Percentiles rank a stretch among this genome's conserved stretches.
Evolutionary conservation across 2,113 vertebrate species (phyloP).

Genomic region (Zosterops japonicus): DNA sequence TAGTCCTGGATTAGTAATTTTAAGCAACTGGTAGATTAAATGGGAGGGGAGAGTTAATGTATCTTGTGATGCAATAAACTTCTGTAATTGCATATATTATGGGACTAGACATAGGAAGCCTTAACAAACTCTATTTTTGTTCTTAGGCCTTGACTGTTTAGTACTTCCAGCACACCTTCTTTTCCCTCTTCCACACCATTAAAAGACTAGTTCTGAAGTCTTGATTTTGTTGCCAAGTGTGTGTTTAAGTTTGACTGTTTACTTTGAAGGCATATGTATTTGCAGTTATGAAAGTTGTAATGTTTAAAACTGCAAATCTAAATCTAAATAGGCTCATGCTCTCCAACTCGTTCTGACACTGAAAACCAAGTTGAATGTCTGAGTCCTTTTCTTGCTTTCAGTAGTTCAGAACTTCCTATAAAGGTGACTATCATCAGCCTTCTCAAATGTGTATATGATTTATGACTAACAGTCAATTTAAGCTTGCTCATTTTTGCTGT

Average conservation of each 20-base stretch:
- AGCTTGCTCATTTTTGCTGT: background rate
- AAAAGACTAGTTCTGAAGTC: background rate
- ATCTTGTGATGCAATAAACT: background rate
- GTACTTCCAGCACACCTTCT: background rate
- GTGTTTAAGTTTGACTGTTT: background rate
- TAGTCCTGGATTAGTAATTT: background rate
- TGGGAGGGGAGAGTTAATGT: background rate
- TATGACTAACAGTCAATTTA: background rate
- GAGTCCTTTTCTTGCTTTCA: background rate
- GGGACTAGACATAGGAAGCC: background rate
- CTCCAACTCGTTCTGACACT: background rate
- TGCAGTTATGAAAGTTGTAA: background rate
- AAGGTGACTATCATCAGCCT: rapidly evolving
- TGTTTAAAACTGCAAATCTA: background rate
- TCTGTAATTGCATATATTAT: background rate
- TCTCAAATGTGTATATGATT: background rate
- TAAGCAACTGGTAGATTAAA: background rate
- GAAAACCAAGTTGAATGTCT: background rate
- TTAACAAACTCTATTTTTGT: background rate
- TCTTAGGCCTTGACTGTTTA: background rate
- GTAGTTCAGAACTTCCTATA: background rate
- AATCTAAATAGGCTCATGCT: background rate
- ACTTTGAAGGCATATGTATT: background rate
- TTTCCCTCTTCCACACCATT: background rate
- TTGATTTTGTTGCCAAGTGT: background rate